Evolutionary conservation across 2,797 vertebrate species (phyloP).

Genomic region (Coregonus ussuriensis): DNA sequence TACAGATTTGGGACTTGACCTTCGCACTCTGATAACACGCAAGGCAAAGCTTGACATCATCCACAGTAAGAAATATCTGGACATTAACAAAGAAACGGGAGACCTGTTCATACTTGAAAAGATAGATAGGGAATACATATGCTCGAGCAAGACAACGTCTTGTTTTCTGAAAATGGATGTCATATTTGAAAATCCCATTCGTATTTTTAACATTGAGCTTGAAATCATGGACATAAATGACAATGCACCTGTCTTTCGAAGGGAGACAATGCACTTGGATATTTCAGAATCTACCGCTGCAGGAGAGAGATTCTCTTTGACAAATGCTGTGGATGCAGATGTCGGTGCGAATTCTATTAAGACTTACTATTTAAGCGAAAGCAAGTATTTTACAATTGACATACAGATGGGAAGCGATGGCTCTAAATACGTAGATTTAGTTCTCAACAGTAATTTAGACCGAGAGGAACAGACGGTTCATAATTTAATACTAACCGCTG

Average conservation of each 20-base stretch:
- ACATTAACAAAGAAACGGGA: constrained; percentile 78
- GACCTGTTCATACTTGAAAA: constrained; percentile 77
- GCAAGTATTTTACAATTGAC: constrained; percentile 76
- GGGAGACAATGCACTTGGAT: constrained; percentile 79
- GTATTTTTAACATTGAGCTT: constrained; percentile 80
- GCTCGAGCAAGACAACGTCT: constrained; percentile 73
- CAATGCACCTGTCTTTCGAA: constrained; percentile 81
- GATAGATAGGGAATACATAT: constrained; percentile 78
- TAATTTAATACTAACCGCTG: constrained; percentile 77
- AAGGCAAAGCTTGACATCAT: constrained; percentile 78
- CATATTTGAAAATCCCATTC: constrained; percentile 74
- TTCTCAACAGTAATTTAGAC: constrained; percentile 77
- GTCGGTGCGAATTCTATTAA: constrained; percentile 81
- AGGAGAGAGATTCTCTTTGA: constrained; percentile 81
- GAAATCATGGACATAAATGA: constrained; percentile 83
- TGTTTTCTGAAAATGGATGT: constrained; percentile 83
- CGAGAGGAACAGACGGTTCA: constrained; percentile 75
- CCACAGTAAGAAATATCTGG: constrained; percentile 78
- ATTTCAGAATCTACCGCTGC: constrained; percentile 78
- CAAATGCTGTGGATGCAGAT: constrained; percentile 83
- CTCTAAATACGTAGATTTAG: constrained; percentile 79
- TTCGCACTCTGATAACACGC: constrained; percentile 70
- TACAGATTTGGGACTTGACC: constrained; percentile 76
- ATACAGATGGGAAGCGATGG: constrained; percentile 80
- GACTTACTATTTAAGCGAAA: constrained; percentile 82